phyloP scores from a whole-genome alignment of 2,888 invertebrate genomes.

The Hipparchia semele region DNA sequence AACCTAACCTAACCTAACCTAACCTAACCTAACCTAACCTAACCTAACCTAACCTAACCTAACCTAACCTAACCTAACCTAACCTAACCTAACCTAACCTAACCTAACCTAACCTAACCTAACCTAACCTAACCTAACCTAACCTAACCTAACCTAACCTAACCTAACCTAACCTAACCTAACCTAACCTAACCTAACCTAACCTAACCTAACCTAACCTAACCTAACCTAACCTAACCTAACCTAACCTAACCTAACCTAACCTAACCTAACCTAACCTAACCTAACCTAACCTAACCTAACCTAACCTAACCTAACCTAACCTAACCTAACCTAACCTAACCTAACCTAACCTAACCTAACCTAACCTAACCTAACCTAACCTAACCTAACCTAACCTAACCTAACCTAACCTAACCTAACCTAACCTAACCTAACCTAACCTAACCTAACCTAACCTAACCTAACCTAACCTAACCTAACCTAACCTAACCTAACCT shows the following conservation, averaged over 20 bases:
- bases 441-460: slow-evolving; percentile 49
- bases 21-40: slow-evolving; percentile 46
- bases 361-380: slow-evolving; percentile 46
- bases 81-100: slow-evolving; percentile 42
- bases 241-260: slow-evolving; percentile 47
- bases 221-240: slow-evolving; percentile 48
- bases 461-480: slow-evolving; percentile 47
- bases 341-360: slow-evolving; percentile 45
- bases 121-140: slow-evolving; percentile 48
- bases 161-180: slow-evolving; percentile 47
- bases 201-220: slow-evolving; percentile 50
- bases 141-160: slow-evolving; percentile 48
- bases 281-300: slow-evolving; percentile 44
- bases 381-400: slow-evolving; percentile 46
- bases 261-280: slow-evolving; percentile 45
- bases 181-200: slow-evolving; percentile 50
- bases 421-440: slow-evolving; percentile 47
- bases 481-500: slow-evolving; percentile 48
- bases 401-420: slow-evolving; percentile 40
- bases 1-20: slow-evolving; percentile 44
- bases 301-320: slow-evolving; percentile 47
- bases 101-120: slow-evolving; percentile 48
- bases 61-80: slow-evolving; percentile 43
- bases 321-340: slow-evolving; percentile 46
- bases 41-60: slow-evolving; percentile 49